Evolutionary conservation across 1,140 invertebrate genomes (phyloP).

Genomic region (Prorops nasuta): DNA sequence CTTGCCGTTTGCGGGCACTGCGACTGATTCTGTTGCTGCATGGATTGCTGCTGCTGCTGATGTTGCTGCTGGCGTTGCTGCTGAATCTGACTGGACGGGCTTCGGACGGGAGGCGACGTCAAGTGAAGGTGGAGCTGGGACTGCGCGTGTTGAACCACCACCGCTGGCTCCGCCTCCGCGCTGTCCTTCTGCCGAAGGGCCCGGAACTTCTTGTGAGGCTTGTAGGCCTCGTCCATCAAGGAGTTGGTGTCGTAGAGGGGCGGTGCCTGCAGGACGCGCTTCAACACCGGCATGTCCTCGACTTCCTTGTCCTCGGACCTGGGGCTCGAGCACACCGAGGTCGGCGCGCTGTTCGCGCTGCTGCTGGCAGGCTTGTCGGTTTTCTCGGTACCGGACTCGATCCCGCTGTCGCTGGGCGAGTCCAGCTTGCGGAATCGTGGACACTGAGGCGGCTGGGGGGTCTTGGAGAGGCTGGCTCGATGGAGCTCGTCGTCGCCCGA

Average conservation of each 20-base stretch:
- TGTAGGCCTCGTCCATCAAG: conserved; percentile 91
- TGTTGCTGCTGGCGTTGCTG: conserved; percentile 29
- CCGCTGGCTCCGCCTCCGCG: conserved; percentile 69
- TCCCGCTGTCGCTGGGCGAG: conserved; percentile 88
- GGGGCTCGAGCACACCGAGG: conserved; percentile 81
- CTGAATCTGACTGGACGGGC: conserved; percentile 17
- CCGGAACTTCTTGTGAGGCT: conserved; percentile 92
- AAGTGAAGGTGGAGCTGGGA: conserved; percentile 57
- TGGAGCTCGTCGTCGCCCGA: conserved; percentile 76
- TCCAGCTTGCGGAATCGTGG: conserved; percentile 77
- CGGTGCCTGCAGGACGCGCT: conserved; percentile 86
- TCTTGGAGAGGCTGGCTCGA: conserved; percentile 62
- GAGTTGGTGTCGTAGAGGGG: conserved; percentile 85
- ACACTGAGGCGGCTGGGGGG: conserved; percentile 54
- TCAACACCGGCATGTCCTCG: conserved; percentile 91
- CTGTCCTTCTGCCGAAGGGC: conserved; percentile 76
- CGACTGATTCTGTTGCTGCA: conserved; percentile 45
- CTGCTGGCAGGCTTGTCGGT: conserved; percentile 68
- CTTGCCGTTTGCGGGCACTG: conserved; percentile 48
- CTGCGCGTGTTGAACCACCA: conserved; percentile 42
- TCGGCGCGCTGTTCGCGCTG: conserved; percentile 68
- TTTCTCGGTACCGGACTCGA: conserved; percentile 88
- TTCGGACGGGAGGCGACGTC: conserved; percentile 46
- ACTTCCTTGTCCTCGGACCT: conserved; percentile 82
- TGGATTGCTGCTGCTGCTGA: conserved; percentile 17